phyloP scores from a whole-genome alignment of 2,888 invertebrate genomes.

The Axea sp. region DNA sequence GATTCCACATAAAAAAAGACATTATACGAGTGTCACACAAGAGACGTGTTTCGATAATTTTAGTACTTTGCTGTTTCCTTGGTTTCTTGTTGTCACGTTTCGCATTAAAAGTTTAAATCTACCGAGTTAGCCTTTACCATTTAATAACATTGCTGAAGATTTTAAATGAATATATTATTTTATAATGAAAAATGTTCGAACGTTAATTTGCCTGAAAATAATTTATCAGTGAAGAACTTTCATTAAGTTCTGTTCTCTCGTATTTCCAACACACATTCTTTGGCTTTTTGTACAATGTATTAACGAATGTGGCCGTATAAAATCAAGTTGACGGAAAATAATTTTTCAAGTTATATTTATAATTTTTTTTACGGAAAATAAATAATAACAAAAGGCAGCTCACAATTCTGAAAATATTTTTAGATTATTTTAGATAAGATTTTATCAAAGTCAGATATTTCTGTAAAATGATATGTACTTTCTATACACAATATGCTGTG shows the following conservation, averaged over 20 bases:
- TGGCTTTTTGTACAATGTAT: constrained; percentile 9
- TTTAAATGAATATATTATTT: constrained; percentile 15
- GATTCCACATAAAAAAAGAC: constrained; percentile 23
- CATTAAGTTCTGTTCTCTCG: too few species aligned
- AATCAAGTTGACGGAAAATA: background rate
- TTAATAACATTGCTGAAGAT: background rate
- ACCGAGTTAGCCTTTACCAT: constrained; percentile 3
- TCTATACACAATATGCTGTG: too few species aligned
- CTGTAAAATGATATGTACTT: too few species aligned
- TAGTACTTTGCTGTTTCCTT: constrained; percentile 9
- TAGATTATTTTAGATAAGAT: too few species aligned
- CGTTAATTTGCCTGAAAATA: background rate
- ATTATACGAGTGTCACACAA: constrained; percentile 43
- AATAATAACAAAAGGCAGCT: too few species aligned
- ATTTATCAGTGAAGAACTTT: constrained; percentile 1
- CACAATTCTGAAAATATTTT: too few species aligned
- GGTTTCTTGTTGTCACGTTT: background rate
- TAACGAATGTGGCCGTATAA: constrained; percentile 1
- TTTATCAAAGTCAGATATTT: too few species aligned
- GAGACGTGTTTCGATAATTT: constrained; percentile 45
- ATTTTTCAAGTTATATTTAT: constrained; percentile 21
- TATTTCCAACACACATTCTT: constrained; percentile 28
- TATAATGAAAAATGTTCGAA: background rate
- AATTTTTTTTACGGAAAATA: constrained; percentile 1
- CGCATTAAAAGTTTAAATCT: constrained; percentile 15